Percentiles rank a stretch among this genome's conserved stretches.
Conservation (phyloP, 2,888 invertebrate genomes). For the Ischnus inquisitorius region DNA sequence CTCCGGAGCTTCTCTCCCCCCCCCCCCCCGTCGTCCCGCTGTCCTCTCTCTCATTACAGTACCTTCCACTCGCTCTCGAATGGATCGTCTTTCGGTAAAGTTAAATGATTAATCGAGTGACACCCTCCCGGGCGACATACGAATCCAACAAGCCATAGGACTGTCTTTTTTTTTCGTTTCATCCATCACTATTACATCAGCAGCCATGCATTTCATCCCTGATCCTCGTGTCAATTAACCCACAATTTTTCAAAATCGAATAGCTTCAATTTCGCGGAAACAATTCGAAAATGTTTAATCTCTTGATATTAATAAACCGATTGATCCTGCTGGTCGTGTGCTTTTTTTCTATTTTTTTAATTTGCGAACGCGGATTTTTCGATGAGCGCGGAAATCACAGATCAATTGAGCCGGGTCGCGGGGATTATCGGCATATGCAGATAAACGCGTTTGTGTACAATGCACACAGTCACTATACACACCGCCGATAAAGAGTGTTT, state of each 20-base stretch:
- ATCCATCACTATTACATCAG: background rate
- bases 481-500: conserved; percentile 35
- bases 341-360: conserved; percentile 37
- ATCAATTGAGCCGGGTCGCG: conserved; percentile 49
- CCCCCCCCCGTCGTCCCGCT: too few relatives aligned
- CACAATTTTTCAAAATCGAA: too few relatives aligned
- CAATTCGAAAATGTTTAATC: background rate
- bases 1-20: conserved; percentile 3
- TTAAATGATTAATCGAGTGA: conserved; percentile 56
- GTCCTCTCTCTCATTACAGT: conserved; percentile 37
- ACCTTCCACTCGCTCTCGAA: conserved; percentile 1
- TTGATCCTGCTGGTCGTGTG: background rate
- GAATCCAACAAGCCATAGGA: background rate
- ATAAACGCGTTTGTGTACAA: background rate
- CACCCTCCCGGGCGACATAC: background rate
- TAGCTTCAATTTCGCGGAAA: background rate
- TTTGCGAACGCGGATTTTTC: conserved; percentile 51
- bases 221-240: conserved; percentile 5
- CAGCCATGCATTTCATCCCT: background rate
- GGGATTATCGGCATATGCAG: background rate
- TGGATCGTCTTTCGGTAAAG: conserved; percentile 33
- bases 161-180: conserved; percentile 6
- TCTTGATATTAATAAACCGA: background rate
- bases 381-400: conserved; percentile 45
- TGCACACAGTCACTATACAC: background rate